A percentile compares a stretch with the other conserved stretches of the same genome.
These are phyloP conservation scores for Macquaria ambigua DNA, from an alignment of 2,113 vertebrate species.

Conservation along the genomic window DNA sequence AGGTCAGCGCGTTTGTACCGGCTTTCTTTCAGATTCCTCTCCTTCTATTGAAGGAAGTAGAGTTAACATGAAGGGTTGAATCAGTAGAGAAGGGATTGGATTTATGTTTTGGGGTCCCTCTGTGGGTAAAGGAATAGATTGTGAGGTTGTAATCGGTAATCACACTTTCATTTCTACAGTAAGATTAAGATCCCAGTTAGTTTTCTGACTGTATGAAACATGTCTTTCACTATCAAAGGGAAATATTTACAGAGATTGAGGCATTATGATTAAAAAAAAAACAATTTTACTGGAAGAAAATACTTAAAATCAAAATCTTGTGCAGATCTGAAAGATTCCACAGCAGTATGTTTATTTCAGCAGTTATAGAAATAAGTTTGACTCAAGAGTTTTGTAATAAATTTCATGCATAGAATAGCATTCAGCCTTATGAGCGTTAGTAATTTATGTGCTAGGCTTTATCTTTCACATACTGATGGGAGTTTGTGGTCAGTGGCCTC, in stretches of 20 bases:
- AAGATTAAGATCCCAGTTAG: not conserved
- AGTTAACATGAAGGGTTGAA: conserved; percentile 49
- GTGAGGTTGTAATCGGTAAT: conserved; percentile 44
- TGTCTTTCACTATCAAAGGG: not conserved
- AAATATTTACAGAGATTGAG: conserved; percentile 8
- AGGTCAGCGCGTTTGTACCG: conserved; percentile 63
- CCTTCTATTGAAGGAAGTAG: conserved; percentile 32
- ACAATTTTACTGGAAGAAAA: conserved; percentile 5
- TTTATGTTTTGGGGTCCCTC: conserved; percentile 51
- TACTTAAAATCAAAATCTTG: not conserved
- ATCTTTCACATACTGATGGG: conserved; percentile 30
- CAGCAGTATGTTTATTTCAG: not conserved
- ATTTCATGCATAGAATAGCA: not conserved
- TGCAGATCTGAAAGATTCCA: not conserved
- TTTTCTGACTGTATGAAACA: conserved; percentile 6
- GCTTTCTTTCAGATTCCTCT: conserved; percentile 49
- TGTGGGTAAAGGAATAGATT: conserved; percentile 28
- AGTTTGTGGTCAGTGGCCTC: conserved; percentile 42
- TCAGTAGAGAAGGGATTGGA: conserved; percentile 64
- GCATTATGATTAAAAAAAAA: not conserved
- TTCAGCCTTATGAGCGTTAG: not conserved
- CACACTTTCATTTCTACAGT: not conserved
- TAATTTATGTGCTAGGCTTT: conserved; percentile 9
- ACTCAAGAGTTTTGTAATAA: not conserved
- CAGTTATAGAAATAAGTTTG: not conserved